These are phyloP conservation scores for Sitodiplosis mosellana DNA, from an alignment of 1,140 invertebrate genomes.

Conservation along the genomic window DNA sequence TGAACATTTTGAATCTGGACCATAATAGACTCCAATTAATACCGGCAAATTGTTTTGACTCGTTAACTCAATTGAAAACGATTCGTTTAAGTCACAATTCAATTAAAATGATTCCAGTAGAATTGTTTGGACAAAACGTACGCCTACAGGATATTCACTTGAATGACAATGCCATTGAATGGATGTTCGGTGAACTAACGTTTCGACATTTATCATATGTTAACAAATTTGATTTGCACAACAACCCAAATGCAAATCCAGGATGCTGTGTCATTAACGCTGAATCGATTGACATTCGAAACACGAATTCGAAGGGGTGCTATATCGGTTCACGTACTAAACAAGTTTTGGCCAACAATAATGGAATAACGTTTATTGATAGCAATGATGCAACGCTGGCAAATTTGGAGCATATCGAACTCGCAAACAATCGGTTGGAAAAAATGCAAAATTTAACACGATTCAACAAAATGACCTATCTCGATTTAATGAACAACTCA, in stretches of 20 bases:
- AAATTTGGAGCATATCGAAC: not conserved
- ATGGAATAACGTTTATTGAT: not conserved
- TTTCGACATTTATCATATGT: not conserved
- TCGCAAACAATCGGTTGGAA: not conserved
- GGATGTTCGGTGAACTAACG: not conserved
- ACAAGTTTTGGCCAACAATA: not conserved
- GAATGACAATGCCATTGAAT: not conserved
- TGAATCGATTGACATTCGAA: not conserved
- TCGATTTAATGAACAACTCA: not conserved
- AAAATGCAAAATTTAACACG: not conserved
- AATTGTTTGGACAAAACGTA: not conserved
- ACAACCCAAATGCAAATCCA: not conserved
- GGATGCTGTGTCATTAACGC: not conserved
- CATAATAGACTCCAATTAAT: not conserved
- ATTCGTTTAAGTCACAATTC: not conserved
- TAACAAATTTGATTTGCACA: not conserved
- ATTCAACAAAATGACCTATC: not conserved
- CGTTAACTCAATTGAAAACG: not conserved
- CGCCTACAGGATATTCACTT: not conserved
- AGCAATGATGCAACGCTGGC: not conserved
- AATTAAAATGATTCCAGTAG: not conserved
- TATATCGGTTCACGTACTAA: not conserved
- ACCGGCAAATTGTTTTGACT: not conserved
- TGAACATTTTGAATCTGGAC: not conserved
- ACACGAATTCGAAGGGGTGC: not conserved